Base-by-base conservation (phyloP, 2,888 invertebrate species). In the Spilosoma lubricipeda region DNA sequence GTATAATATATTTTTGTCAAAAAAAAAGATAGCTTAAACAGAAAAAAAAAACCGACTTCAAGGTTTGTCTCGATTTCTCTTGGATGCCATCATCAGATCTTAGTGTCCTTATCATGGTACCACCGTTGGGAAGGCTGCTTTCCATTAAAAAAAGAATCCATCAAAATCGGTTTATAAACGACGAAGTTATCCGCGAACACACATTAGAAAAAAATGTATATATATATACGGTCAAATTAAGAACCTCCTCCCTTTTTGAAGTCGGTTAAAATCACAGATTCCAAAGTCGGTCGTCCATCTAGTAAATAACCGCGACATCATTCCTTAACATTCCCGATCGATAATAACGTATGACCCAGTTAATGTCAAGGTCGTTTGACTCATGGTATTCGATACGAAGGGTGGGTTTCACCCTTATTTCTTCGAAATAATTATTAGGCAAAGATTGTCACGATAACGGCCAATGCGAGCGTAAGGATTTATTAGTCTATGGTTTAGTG, bases 311-410 rank as follows among this genome's bases (percentile, higher is more conserved):
- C 64, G 20, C 64, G 33, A 0, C 33, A 36, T 18, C 23, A 23
- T 39, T 67, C 18, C 30, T 45, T 67, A 45, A 30, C 27, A 33
- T 71, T 48, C 13, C 18, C 67, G 59, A 74, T 74, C 69, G n/a
- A 66, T 66, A 70, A 23, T 30, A 56, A 48, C 42, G 36, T 64
- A 30, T 70, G 73, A 56, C 77, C 73, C 23, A 69, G 36, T 33
- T 72, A 65, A 67, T 72, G 72, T 73, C 63, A 72, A 70, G 72
- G 74, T 74, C 33, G 36, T 20, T 66, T 68, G 69, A 75, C 23
- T 75, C 75, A 72, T 69, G 52, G 66, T 45, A 71, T 67, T 56
- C 69, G 71, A 71, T 66, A 59, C 56, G 68, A 36, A 30, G 75
- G 69, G 65, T 7, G 67, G 15, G 36, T n/a, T 20, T 27, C 18